These are phyloP conservation scores for Recurvirostra avosetta DNA, from an alignment of 2,113 vertebrate species.

Conservation along the genomic window DNA sequence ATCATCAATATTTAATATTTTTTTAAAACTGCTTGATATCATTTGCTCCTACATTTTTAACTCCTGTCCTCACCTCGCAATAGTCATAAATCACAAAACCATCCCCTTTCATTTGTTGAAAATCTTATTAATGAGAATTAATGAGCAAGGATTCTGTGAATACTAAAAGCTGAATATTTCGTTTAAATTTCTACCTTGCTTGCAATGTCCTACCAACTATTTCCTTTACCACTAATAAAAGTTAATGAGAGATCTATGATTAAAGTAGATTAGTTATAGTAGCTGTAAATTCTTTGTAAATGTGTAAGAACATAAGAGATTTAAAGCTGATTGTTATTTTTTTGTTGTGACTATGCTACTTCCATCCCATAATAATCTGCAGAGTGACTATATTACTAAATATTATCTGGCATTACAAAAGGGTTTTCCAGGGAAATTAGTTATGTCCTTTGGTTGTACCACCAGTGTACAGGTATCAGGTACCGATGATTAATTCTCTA, in stretches of 20 bases:
- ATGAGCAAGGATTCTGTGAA: background rate
- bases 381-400: background rate
- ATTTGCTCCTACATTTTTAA: background rate
- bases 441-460: background rate
- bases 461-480: background rate
- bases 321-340: background rate
- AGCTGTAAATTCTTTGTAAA: background rate
- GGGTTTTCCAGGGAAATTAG: background rate
- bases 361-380: background rate
- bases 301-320: background rate
- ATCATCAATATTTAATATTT: background rate
- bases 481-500: background rate
- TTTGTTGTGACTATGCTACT: background rate
- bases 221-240: background rate
- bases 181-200: background rate
- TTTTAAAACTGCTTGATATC: background rate
- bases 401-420: background rate
- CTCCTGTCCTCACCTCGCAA: background rate
- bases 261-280: background rate
- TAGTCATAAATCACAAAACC: background rate
- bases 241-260: background rate
- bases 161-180: background rate
- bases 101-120: background rate
- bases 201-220: background rate
- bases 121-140: background rate